phyloP scores from a whole-genome alignment of 1,140 invertebrate species.

The Homalodisca vitripennis region DNA sequence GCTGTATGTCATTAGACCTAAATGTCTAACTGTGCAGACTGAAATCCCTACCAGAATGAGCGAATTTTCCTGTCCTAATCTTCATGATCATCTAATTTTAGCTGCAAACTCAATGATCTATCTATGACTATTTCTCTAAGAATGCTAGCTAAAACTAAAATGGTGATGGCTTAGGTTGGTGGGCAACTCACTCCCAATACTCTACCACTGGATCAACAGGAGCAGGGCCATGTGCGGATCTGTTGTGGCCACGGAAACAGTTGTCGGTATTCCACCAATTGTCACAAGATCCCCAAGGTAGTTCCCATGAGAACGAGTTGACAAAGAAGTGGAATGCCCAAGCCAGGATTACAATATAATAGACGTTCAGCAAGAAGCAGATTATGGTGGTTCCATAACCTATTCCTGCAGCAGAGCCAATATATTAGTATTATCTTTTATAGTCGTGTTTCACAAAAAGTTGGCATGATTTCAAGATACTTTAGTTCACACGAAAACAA shows the following conservation, averaged over 20 bases:
- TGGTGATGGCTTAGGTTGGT: no score
- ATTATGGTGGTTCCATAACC: conserved; percentile 59
- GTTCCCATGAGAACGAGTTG: conserved; percentile 53
- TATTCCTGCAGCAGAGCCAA: conserved; percentile 49
- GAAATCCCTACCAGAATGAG: no score
- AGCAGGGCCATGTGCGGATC: background rate
- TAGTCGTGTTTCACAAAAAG: background rate
- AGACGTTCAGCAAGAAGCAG: conserved; percentile 55
- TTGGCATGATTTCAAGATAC: no score
- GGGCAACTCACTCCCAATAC: conserved; percentile 65
- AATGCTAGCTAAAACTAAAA: no score
- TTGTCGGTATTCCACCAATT: conserved; percentile 52
- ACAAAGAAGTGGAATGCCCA: conserved; percentile 60
- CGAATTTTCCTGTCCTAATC: no score
- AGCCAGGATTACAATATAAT: conserved; percentile 60
- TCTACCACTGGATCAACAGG: conserved; percentile 55
- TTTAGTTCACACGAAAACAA: no score
- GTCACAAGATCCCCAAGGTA: conserved; percentile 58
- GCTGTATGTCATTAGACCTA: no score
- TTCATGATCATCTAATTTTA: no score
- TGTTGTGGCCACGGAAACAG: conserved; percentile 40
- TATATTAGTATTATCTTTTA: background rate
- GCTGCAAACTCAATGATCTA: no score
- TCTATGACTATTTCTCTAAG: no score
- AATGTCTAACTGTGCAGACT: no score